phyloP scores from a whole-genome alignment of 1,140 invertebrate species.

The Nomia melanderi region DNA sequence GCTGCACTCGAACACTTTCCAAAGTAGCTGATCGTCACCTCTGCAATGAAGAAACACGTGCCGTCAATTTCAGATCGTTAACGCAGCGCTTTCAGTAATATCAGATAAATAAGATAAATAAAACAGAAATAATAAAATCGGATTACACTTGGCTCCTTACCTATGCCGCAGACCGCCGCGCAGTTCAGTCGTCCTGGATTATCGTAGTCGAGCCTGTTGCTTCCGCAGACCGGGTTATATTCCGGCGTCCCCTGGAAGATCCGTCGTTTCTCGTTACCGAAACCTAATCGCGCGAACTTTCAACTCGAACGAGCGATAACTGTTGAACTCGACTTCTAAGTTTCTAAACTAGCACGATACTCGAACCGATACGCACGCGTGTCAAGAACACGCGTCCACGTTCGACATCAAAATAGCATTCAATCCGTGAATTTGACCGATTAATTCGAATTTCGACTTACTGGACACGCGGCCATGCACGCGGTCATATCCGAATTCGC shows the following conservation, averaged over 20 bases:
- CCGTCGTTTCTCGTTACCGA: neutral
- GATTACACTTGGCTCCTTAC: slow-evolving; percentile 68
- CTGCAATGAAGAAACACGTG: slow-evolving; percentile 34
- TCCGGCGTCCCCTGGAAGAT: slow-evolving; percentile 80
- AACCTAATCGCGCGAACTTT: neutral
- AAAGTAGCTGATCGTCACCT: neutral
- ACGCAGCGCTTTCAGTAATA: no score
- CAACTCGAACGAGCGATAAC: neutral
- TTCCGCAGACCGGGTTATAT: slow-evolving; percentile 88
- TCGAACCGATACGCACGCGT: no score
- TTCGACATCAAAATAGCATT: no score
- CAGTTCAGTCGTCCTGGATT: slow-evolving; percentile 84
- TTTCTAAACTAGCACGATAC: no score
- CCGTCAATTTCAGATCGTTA: neutral
- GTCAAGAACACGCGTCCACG: no score
- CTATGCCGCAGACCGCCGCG: slow-evolving; percentile 82
- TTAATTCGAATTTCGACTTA: slow-evolving; percentile 32
- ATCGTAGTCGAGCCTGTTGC: slow-evolving; percentile 83
- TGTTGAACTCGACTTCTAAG: neutral
- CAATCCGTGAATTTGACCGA: no score
- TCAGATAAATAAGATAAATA: no score
- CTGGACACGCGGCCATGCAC: slow-evolving; percentile 52
- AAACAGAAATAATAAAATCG: no score
- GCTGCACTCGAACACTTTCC: slow-evolving; percentile 22
- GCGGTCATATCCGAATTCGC: neutral